phyloP scores from a whole-genome alignment of 2,113 vertebrate species.

The Copsychus sechellarum region DNA sequence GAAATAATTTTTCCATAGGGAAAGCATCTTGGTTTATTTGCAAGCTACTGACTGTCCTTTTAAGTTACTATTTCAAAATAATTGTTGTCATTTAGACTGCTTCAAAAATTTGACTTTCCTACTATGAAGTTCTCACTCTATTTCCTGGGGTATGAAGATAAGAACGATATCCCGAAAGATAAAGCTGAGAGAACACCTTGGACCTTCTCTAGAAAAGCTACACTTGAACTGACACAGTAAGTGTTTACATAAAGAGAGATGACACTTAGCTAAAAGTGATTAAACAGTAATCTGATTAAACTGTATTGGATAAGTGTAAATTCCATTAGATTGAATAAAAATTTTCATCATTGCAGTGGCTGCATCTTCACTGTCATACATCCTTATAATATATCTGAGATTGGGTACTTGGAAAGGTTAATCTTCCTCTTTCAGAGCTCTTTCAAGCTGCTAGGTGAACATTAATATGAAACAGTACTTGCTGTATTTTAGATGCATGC shows the following conservation, averaged over 20 bases:
- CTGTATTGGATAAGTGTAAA: background rate
- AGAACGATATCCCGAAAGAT: slow-evolving; percentile 89
- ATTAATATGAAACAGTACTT: background rate
- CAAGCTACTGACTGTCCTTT: background rate
- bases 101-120: slow-evolving; percentile 95
- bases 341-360: background rate
- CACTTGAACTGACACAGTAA: slow-evolving; percentile 91
- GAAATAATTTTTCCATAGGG: background rate
- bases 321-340: background rate
- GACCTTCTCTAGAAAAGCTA: slow-evolving; percentile 92
- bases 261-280: background rate
- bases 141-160: slow-evolving; percentile 94
- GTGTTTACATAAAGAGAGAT: slow-evolving; percentile 27
- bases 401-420: background rate
- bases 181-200: slow-evolving; percentile 82
- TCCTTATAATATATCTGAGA: background rate
- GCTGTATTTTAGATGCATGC: background rate
- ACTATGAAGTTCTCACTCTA: slow-evolving; percentile 94
- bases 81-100: slow-evolving; percentile 76
- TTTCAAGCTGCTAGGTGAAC: background rate
- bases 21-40: background rate
- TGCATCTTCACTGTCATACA: background rate
- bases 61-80: background rate
- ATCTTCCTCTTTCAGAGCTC: background rate
- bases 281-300: background rate